Evolutionary conservation across 1,140 invertebrate genomes (phyloP).

Genomic region (Tetranychus cinnabarinus): DNA sequence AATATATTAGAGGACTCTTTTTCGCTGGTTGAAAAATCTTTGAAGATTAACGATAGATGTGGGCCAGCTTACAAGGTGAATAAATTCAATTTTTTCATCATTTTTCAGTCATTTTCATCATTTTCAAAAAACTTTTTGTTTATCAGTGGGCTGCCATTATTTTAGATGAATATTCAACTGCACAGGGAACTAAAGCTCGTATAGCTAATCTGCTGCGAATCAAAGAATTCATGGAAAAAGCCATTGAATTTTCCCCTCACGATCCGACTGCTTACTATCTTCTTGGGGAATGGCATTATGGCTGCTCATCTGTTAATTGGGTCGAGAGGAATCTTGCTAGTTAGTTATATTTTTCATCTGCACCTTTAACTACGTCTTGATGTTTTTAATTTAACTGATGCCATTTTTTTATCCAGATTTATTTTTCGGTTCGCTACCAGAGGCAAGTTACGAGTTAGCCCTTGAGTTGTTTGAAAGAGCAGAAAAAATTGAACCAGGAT

Average conservation of each 20-base stretch:
- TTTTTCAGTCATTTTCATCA: not conserved
- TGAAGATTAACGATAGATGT: constrained; percentile 1
- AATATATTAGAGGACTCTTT: not conserved
- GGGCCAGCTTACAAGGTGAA: constrained; percentile 7
- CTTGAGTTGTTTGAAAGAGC: constrained; percentile 6
- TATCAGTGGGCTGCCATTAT: constrained; percentile 8
- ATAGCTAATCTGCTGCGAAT: constrained; percentile 4
- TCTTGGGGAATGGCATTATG: constrained; percentile 8
- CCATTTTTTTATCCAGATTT: not conserved
- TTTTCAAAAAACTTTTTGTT: not conserved
- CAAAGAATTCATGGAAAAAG: constrained; percentile 4
- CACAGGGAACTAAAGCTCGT: constrained; percentile 1
- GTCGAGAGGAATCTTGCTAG: constrained; percentile 4
- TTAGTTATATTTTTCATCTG: not conserved
- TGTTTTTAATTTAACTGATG: not conserved
- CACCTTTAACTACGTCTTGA: not conserved
- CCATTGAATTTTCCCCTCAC: constrained; percentile 5
- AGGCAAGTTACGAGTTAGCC: constrained; percentile 2
- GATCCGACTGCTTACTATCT: constrained; percentile 6
- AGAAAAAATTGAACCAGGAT: constrained; percentile 3
- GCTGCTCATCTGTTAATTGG: constrained; percentile 6
- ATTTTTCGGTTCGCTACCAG: constrained; percentile 5
- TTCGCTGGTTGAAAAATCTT: not conserved
- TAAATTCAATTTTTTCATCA: not conserved
- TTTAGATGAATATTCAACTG: not conserved